These are phyloP conservation scores for Drosophila niveifrons DNA, from an alignment of 2,888 invertebrate species.

Conservation along the genomic window DNA sequence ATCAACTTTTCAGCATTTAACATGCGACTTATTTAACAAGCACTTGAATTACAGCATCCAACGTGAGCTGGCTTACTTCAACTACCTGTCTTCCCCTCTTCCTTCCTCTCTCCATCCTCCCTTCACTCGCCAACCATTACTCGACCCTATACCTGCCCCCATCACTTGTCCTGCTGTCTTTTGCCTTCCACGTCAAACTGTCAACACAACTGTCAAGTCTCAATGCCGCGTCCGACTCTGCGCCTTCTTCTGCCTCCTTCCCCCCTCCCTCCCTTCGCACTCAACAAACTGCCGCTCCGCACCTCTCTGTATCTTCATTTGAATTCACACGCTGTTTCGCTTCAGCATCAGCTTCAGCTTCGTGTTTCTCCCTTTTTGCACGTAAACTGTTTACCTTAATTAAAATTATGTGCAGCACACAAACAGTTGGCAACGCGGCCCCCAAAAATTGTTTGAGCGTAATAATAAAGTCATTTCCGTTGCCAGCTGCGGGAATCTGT, in stretches of 20 bases:
- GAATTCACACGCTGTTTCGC: conserved; percentile 52
- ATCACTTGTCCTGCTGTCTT: conserved; percentile 4
- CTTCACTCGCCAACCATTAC: background rate
- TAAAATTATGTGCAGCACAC: conserved; percentile 67
- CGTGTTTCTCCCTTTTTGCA: conserved; percentile 42
- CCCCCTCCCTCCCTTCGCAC: background rate
- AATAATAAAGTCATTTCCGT: conserved; percentile 75
- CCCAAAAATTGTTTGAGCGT: conserved; percentile 66
- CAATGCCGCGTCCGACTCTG: conserved; percentile 44
- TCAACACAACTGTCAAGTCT: conserved; percentile 61
- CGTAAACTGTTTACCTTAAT: conserved; percentile 77
- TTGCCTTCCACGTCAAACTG: conserved; percentile 50
- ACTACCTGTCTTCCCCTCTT: background rate
- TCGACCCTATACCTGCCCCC: background rate
- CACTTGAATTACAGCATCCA: conserved; percentile 56
- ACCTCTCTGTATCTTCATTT: conserved; percentile 49
- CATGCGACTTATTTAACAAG: conserved; percentile 63
- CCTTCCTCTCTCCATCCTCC: background rate
- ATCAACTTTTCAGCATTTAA: conserved; percentile 54
- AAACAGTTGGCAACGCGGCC: conserved; percentile 56
- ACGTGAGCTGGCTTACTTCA: conserved; percentile 18
- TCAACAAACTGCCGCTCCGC: conserved; percentile 4
- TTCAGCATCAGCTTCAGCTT: conserved; percentile 20
- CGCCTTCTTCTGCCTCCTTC: background rate
- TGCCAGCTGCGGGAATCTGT: conserved; percentile 40